Conservation (phyloP, 2,113 vertebrate genomes). For the Corydoras sp. region DNA sequence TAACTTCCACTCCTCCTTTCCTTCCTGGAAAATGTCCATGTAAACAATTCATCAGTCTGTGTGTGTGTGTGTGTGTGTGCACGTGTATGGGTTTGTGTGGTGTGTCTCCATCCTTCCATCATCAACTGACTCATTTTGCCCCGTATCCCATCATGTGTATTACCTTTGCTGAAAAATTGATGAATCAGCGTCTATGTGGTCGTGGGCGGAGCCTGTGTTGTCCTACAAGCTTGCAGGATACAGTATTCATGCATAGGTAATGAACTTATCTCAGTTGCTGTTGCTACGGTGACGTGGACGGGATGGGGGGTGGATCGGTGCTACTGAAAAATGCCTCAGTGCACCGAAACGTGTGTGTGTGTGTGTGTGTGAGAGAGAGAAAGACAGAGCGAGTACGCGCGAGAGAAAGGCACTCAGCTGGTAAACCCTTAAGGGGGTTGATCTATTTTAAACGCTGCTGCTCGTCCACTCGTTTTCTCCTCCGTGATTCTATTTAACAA, state of each 20-base stretch:
- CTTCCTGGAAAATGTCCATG: constrained; percentile 3
- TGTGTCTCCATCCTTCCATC: too few relatives aligned
- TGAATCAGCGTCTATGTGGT: constrained; percentile 46
- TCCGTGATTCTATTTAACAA: not conserved
- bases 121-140: not conserved
- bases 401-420: constrained; percentile 3
- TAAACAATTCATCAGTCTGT: not conserved
- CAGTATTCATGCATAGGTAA: constrained; percentile 35
- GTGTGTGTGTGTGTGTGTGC: constrained; percentile 14
- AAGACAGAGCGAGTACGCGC: not conserved
- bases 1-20: not conserved
- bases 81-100: too few relatives aligned
- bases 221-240: constrained; percentile 24
- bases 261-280: constrained; percentile 16
- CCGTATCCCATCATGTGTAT: constrained; percentile 48
- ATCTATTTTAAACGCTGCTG: constrained; percentile 27
- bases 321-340: constrained; percentile 22
- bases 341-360: constrained; percentile 15
- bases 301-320: constrained; percentile 28
- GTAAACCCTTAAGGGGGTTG: not conserved
- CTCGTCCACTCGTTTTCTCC: not conserved
- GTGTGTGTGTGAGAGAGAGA: constrained; percentile 3
- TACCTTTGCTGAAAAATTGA: constrained; percentile 63
- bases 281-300: constrained; percentile 32
- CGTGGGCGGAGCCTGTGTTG: constrained; percentile 19